These are phyloP conservation scores for Macrostomum cliftonense DNA, from an alignment of 2,888 invertebrate species.

Conservation along the genomic window DNA sequence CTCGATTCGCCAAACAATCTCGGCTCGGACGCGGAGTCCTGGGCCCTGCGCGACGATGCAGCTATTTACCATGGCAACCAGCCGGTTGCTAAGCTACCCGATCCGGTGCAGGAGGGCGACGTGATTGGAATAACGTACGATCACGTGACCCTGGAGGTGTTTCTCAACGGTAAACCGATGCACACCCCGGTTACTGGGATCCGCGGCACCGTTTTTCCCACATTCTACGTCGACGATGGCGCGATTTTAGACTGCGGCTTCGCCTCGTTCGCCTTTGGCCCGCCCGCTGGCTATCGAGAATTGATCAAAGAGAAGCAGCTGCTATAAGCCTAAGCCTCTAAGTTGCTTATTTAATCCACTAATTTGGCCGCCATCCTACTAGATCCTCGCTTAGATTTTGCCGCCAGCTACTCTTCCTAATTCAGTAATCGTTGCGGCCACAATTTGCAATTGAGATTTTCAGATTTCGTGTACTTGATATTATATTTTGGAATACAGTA, in stretches of 20 bases:
- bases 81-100: conserved; percentile 50
- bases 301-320: conserved; percentile 91
- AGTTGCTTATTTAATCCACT: neutral
- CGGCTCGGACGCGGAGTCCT: conserved; percentile 66
- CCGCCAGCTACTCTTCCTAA: no score
- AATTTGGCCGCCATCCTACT: no score
- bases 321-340: conserved; percentile 46
- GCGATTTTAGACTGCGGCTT: conserved; percentile 85
- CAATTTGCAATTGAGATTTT: no score
- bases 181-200: conserved; percentile 68
- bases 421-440: no score
- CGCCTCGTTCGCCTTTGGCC: conserved; percentile 64
- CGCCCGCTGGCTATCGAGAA: conserved; percentile 64
- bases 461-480: no score
- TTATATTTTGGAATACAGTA: no score
- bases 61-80: conserved; percentile 63
- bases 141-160: conserved; percentile 84
- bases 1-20: conserved; percentile 45
- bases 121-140: conserved; percentile 74
- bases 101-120: conserved; percentile 66
- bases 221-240: conserved; percentile 85
- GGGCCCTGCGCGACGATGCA: conserved; percentile 79
- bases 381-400: no score
- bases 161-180: conserved; percentile 67
- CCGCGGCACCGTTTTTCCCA: conserved; percentile 68